Evolutionary conservation across 2,113 vertebrate genomes (phyloP), one percentile per base, ranked within the genome.

Genomic region (Takifugu bimaculatus): DNA sequence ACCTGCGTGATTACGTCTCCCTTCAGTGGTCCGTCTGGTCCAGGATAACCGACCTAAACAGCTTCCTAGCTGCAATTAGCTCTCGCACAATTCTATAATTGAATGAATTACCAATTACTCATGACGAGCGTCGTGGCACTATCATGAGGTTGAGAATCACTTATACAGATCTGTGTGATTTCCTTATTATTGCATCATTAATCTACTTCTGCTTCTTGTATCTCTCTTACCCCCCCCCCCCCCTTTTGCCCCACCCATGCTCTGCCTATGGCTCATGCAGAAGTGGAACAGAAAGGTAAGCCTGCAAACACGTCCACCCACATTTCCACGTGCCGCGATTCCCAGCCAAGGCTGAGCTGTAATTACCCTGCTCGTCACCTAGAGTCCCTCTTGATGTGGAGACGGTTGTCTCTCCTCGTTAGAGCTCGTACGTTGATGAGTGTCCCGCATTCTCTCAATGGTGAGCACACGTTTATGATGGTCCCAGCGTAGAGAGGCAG

Each of bases 271-370:
- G 83, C 85, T 77, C 69, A 27, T 62, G 92, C 95, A 98, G 96
- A 98, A 95, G 95, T 98, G 81, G 96, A 98, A 93, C 95, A 98
- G 93, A 97, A 95, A 97, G 95, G 96, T 98, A 93, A 94, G 94
- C 92, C 88, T 91, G 80, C 62, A 53, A 71, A 57, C 32, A 26
- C 54, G 43, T 71, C 65, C 45, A 10, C 65, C 43, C 60, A 56
- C 65, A 59, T 50, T 44, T 51, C 57, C 68, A 42, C 59, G 59
- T 62, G 62, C 59, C n/a, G 70, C 35, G 48, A 58, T 61, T 66
- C 60, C 55, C 62, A 71, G 52, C 39, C 0, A 0, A 44, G 15
- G 57, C 72, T 70, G 43, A 59, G 73, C 56, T 47, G 13, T 72
- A 11, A 14, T n/a, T 47, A 14, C 14, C 15, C 5, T n/a, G 45